phyloP scores from a whole-genome alignment of 1,140 invertebrate species.

The Cyphomyrmex costatus region DNA sequence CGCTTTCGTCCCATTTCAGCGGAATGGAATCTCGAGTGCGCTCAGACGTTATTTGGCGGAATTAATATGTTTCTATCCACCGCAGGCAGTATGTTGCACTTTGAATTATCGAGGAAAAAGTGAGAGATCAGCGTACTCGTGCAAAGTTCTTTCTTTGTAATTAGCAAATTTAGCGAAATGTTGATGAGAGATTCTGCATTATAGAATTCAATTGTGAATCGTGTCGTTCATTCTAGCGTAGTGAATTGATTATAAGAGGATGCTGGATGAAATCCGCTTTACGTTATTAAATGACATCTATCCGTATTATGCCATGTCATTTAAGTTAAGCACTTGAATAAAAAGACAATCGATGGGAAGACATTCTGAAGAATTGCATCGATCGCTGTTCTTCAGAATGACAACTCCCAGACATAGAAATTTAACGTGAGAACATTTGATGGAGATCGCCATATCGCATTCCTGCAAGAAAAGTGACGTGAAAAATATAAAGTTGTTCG shows the following conservation, averaged over 20 bases:
- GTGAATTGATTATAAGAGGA: not conserved
- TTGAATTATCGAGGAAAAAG: constrained; percentile 30
- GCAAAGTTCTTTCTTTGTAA: not conserved
- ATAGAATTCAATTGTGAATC: not conserved
- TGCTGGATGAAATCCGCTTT: not conserved
- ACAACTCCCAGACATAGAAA: not conserved
- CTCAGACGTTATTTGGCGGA: constrained; percentile 18
- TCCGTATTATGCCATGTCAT: not conserved
- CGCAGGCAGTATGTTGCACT: not conserved
- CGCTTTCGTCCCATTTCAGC: constrained; percentile 43
- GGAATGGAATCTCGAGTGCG: constrained; percentile 28
- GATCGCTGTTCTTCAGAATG: not conserved
- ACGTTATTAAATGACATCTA: not conserved
- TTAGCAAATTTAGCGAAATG: not conserved
- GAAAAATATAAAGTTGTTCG: too few species aligned
- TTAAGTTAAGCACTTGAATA: not conserved
- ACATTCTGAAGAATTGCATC: not conserved
- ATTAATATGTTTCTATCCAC: constrained; percentile 34
- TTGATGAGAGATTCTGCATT: constrained; percentile 15
- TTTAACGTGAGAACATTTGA: not conserved
- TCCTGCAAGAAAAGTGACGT: too few species aligned
- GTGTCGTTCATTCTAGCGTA: not conserved
- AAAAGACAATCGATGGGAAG: constrained; percentile 8
- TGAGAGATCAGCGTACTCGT: not conserved
- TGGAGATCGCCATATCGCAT: not conserved